Conservation (phyloP, 1,140 invertebrate species). For the Lepidotrigona ventralis region DNA sequence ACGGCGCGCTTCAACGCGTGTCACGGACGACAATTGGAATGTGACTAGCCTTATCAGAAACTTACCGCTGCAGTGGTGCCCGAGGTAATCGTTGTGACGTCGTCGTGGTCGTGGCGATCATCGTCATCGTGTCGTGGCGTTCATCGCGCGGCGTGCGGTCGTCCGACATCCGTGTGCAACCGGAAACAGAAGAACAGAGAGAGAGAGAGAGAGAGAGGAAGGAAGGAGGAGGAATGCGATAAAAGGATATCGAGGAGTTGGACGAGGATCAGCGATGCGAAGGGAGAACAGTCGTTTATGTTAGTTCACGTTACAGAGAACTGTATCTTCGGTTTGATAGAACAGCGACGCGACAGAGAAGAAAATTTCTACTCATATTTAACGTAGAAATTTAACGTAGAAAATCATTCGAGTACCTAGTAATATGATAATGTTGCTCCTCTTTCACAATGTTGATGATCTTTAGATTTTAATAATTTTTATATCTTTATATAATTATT, state of each 20-base stretch:
- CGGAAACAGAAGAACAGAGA: constrained; percentile 62
- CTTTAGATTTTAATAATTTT: too few species aligned
- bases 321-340: neutral
- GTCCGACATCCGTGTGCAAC: constrained; percentile 66
- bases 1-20: constrained; percentile 38
- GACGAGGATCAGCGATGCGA: neutral
- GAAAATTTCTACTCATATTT: too few species aligned
- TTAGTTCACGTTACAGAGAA: neutral
- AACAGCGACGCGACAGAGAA: neutral
- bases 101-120: constrained; percentile 4
- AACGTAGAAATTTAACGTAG: too few species aligned
- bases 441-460: too few species aligned
- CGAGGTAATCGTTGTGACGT: constrained; percentile 51
- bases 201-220: neutral
- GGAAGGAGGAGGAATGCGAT: constrained; percentile 26
- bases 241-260: constrained; percentile 8
- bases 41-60: constrained; percentile 65
- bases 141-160: constrained; percentile 52
- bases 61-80: constrained; percentile 69
- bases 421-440: too few species aligned
- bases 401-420: too few species aligned
- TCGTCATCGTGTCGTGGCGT: constrained; percentile 40
- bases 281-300: neutral
- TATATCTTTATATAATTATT: too few species aligned
- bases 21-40: constrained; percentile 54